Evolutionary conservation across 2,797 vertebrate species (phyloP), one percentile per base, ranked within the genome.

Genomic region (Catamblyrhynchus diadema): DNA sequence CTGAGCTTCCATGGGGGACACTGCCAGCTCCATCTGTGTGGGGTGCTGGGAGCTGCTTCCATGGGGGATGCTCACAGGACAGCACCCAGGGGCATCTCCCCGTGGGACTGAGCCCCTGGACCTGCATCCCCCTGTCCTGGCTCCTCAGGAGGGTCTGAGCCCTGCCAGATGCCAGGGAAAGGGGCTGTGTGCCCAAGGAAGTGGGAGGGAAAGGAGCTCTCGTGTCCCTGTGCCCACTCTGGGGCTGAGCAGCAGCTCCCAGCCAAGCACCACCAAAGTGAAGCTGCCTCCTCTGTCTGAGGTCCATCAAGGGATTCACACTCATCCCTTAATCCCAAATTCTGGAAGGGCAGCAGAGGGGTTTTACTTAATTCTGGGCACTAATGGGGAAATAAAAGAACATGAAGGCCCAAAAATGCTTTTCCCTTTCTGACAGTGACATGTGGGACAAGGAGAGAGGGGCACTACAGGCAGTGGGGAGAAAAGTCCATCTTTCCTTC

Each of bases 21-120:
- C 47, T 56, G 75, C 14, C 30, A 86, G 65, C 66, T 61, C 22
- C 78, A 5, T 12, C 62, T 5, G 18, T 28, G 48, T 0, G 1
- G 51, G n/a, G 44, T n/a, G 59, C 87, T 54, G 73, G 8, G n/a
- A 75, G 78, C 53, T 81, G 33, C 74, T 14, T n/a, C 41, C 4
- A 10, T 0, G 0, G 0, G 1, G 85, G 64, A 73, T 15, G 30
- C 15, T 5, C 50, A 24, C 16, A 66, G 0, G 1, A 3, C 53
- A 48, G 57, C 0, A 2, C 14, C 54, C 54, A 3, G 23, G 0
- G 32, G 70, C 66, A 72, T 15, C 66, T 57, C 42, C 41, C 6
- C 37, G 37, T 9, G 12, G 37, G 14, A 50, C 50, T 27, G 67
- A 86, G 72, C 41, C 6, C 37, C 42, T 9, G 12, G 42, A 17